Evolutionary conservation across 2,888 invertebrate species (phyloP), one percentile per base, ranked within the genome.

Genomic region (Perizoma flavofasciatum): DNA sequence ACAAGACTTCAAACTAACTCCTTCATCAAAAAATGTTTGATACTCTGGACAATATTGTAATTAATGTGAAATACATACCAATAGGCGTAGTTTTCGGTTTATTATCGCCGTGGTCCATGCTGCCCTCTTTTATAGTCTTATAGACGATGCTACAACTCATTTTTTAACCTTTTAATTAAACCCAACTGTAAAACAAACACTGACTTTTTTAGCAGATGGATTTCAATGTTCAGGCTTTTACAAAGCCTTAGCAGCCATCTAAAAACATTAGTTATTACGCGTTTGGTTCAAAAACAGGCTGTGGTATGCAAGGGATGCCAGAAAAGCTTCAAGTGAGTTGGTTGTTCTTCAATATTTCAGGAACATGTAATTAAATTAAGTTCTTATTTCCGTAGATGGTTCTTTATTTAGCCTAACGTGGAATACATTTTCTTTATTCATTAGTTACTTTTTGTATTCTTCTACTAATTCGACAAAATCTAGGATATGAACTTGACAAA

Each of bases 21-120:
- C n/a, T n/a, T n/a, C n/a, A n/a, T n/a, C n/a, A 35, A 35, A 9
- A 41, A 35, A 41, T 50, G 11, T 44, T 49, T 10, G n/a, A 10
- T 37, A 35, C 48, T 37, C 10, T 49, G 37, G 11, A 7, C 48
- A n/a, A 4, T 47, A 41, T 35, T 37, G 10, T 37, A 49, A 49
- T 49, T 5, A 10, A 40, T 7, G 7, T 41, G 5, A n/a, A 41
- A n/a, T 51, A 77, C 83, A 54, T 78, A 90, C 90, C 90, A 62
- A 91, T 81, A 44, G 91, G 91, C 35, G 91, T 91, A 45, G 85
- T 75, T 75, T 85, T 91, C 22, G 81, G 64, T 78, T 89, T 89
- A 68, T 67, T 83, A 65, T 90, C 91, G 66, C 73, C 70, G 61
- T 73, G 70, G 34, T 86, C 86, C 57, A 73, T 69, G 9, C 58